Evolutionary conservation across 92 coral and sea anemone species (phyloP).

Genomic region (Palythoa grandiflora): DNA sequence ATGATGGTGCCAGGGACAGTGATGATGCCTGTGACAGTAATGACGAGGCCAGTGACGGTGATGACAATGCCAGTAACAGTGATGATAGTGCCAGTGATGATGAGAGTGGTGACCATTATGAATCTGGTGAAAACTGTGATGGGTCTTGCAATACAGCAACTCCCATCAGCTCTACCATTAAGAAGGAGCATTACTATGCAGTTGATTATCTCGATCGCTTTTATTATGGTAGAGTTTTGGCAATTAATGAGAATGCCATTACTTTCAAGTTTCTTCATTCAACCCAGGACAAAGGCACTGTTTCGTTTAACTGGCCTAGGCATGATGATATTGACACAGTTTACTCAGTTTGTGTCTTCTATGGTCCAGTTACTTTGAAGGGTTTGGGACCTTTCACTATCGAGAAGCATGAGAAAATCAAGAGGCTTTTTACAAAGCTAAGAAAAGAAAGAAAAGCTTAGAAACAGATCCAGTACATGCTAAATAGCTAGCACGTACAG

Average conservation of each 20-base stretch:
- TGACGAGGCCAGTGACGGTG: background rate
- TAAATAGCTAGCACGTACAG: background rate
- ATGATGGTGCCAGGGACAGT: conserved; percentile 1
- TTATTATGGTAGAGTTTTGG: conserved; percentile 50
- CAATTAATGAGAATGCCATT: conserved; percentile 7
- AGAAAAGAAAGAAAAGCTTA: conserved; percentile 28
- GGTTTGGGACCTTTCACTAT: conserved; percentile 31
- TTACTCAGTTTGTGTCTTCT: conserved; percentile 21
- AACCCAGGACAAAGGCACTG: conserved; percentile 35
- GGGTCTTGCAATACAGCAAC: background rate
- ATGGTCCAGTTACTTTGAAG: conserved; percentile 47
- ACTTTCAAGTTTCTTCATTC: conserved; percentile 48
- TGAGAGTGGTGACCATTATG: background rate
- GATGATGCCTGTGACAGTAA: background rate
- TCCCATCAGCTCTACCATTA: background rate
- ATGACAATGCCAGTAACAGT: background rate
- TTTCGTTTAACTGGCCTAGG: conserved; percentile 47
- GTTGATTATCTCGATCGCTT: conserved; percentile 48
- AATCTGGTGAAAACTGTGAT: background rate
- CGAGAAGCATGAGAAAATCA: conserved; percentile 7
- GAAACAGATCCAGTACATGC: background rate
- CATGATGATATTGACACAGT: conserved; percentile 42
- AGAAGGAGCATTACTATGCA: conserved; percentile 34
- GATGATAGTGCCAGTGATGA: background rate
- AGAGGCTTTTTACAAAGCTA: conserved; percentile 15